Conservation (phyloP, 2,888 invertebrate species). For the Macaria notata region DNA sequence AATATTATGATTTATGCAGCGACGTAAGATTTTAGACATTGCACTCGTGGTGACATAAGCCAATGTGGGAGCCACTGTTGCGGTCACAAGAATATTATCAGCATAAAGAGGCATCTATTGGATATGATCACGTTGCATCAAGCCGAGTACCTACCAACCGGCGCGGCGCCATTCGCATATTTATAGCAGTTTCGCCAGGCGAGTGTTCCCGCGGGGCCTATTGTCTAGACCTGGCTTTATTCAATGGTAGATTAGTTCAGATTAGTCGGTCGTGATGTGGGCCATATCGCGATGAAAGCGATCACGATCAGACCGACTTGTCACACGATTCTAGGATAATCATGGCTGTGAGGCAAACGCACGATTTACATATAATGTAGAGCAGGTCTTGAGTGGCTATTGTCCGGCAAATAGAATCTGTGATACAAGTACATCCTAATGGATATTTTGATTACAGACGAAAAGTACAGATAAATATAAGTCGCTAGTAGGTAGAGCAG, state of each 20-base stretch:
- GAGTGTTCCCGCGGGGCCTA: constrained; percentile 27
- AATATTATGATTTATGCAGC: too few species aligned
- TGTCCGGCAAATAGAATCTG: neutral
- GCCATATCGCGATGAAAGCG: constrained; percentile 68
- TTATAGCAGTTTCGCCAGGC: constrained; percentile 25
- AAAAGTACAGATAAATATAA: too few species aligned
- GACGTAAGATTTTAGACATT: too few species aligned
- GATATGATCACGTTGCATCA: neutral
- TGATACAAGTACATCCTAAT: too few species aligned
- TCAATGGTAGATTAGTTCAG: constrained; percentile 44
- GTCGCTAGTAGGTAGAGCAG: too few species aligned
- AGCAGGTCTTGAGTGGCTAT: constrained; percentile 9
- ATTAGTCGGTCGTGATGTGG: constrained; percentile 59
- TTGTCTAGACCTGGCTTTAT: constrained; percentile 28
- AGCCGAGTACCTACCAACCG: constrained; percentile 6
- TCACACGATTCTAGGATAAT: constrained; percentile 50
- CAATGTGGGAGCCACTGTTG: too few species aligned
- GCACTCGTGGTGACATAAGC: too few species aligned
- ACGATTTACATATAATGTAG: constrained; percentile 24
- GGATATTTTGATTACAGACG: too few species aligned
- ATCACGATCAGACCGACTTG: constrained; percentile 59
- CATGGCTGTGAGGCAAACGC: constrained; percentile 35
- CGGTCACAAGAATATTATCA: too few species aligned
- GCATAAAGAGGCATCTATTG: too few species aligned
- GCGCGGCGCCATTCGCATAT: constrained; percentile 27